Conservation (phyloP, 2,888 invertebrate species). For the Selenia dentaria region DNA sequence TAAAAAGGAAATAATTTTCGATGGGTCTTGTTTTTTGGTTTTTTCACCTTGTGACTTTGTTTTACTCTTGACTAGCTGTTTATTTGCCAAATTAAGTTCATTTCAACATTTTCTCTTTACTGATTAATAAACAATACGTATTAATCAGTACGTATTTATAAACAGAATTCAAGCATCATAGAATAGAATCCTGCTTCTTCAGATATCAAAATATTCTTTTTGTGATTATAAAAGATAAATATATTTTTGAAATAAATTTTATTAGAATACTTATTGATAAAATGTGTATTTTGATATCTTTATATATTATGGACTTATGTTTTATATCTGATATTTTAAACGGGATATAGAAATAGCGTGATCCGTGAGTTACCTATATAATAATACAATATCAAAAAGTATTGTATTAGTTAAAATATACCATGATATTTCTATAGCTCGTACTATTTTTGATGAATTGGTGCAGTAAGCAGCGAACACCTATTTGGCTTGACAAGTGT, state of each 20-base stretch:
- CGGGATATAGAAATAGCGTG: conserved; percentile 3
- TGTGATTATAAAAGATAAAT: not conserved
- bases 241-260: not conserved
- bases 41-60: no score
- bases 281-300: conserved; percentile 10
- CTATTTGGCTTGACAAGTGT: conserved; percentile 18
- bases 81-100: no score
- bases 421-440: conserved; percentile 6
- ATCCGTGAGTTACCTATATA: no score
- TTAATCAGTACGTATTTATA: conserved; percentile 28
- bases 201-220: conserved; percentile 19
- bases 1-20: no score
- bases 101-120: no score
- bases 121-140: no score
- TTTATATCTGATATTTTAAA: conserved; percentile 3
- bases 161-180: conserved; percentile 21
- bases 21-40: no score
- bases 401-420: no score
- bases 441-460: not conserved
- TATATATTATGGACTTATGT: not conserved
- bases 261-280: not conserved
- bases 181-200: conserved; percentile 17
- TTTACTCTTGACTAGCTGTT: no score
- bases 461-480: conserved; percentile 3
- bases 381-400: no score